These are phyloP conservation scores for Drosophila biarmipes DNA, from an alignment of 1,140 invertebrate species.

Conservation along the genomic window DNA sequence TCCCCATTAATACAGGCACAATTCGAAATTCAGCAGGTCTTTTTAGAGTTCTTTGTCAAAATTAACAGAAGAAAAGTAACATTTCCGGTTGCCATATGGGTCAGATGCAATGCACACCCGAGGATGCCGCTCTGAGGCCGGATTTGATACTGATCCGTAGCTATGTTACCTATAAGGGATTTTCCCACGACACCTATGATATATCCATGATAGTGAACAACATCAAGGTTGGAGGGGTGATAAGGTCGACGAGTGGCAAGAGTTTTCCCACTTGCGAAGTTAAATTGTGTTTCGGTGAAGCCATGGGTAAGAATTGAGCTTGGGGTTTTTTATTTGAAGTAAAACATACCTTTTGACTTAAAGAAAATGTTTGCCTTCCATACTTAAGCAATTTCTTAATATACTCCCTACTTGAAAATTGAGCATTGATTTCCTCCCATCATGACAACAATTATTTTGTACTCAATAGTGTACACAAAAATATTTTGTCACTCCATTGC, in stretches of 20 bases:
- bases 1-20: constrained; percentile 9
- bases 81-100: constrained; percentile 21
- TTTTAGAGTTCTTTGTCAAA: constrained; percentile 49
- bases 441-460: no score
- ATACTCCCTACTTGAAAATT: no score
- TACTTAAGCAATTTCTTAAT: no score
- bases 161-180: constrained; percentile 23
- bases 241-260: constrained; percentile 10
- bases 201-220: constrained; percentile 28
- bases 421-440: not conserved
- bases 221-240: constrained; percentile 44
- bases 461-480: not conserved
- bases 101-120: constrained; percentile 37
- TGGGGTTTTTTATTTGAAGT: not conserved
- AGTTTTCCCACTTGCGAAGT: constrained; percentile 18
- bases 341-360: not conserved
- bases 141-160: constrained; percentile 45
- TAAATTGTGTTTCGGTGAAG: constrained; percentile 41
- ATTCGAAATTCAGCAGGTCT: constrained; percentile 19
- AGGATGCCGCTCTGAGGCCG: constrained; percentile 34
- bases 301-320: constrained; percentile 32
- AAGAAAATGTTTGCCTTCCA: no score
- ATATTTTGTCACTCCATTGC: constrained; percentile 3
- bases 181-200: constrained; percentile 8
- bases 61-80: constrained; percentile 31